phyloP scores from a whole-genome alignment of 2,797 vertebrate genomes.

The Gadopsis bispinosus region DNA sequence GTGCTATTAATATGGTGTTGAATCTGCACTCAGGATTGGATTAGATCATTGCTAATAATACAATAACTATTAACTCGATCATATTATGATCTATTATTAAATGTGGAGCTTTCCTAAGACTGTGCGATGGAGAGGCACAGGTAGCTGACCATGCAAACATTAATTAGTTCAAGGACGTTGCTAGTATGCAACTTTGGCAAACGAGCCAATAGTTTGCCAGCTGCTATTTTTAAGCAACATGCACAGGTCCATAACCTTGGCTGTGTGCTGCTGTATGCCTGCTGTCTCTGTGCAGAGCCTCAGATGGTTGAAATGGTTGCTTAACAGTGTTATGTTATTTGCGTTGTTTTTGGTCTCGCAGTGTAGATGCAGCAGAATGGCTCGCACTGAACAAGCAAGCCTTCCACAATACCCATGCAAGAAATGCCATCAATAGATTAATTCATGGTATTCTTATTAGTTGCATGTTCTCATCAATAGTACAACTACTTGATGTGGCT shows the following conservation, averaged over 20 bases:
- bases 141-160: background rate
- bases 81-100: background rate
- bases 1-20: background rate
- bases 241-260: background rate
- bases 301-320: constrained; percentile 8
- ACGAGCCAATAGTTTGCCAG: background rate
- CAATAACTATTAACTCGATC: background rate
- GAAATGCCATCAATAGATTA: background rate
- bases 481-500: constrained; percentile 5
- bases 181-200: background rate
- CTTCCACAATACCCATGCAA: constrained; percentile 2
- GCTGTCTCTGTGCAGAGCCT: constrained; percentile 2
- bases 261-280: background rate
- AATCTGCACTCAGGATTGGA: background rate
- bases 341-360: constrained; percentile 10
- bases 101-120: background rate
- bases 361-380: background rate
- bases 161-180: background rate
- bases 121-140: background rate
- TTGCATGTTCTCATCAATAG: constrained; percentile 11
- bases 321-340: background rate
- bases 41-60: constrained; percentile 3
- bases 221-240: background rate
- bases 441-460: background rate
- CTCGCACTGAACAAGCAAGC: background rate